phyloP scores from a whole-genome alignment of 2,888 invertebrate genomes.

The Mesorhabditis belari region DNA sequence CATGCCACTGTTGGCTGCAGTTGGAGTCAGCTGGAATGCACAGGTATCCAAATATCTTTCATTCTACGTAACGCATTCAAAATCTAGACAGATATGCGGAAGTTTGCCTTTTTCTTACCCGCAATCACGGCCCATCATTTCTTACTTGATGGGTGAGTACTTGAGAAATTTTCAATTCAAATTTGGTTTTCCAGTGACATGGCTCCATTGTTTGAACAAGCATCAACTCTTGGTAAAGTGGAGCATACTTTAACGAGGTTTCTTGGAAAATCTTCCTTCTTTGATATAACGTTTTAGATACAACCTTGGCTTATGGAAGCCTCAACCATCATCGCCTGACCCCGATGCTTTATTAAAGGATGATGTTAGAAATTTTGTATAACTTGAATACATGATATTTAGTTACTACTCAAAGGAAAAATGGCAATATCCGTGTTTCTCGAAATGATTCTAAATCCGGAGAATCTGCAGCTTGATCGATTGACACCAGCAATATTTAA shows the following conservation, averaged over 20 bases:
- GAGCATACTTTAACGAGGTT: constrained; percentile 43
- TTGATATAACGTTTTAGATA: constrained; percentile 1
- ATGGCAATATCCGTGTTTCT: constrained; percentile 45
- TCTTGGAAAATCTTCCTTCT: background rate
- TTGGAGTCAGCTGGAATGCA: constrained; percentile 43
- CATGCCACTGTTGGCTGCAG: constrained; percentile 37
- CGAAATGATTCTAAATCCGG: constrained; percentile 63
- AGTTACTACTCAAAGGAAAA: constrained; percentile 12
- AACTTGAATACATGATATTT: background rate
- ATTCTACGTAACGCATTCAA: background rate
- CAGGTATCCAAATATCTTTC: background rate
- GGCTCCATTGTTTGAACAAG: constrained; percentile 43
- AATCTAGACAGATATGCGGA: constrained; percentile 24
- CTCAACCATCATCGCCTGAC: constrained; percentile 4
- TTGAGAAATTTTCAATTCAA: background rate
- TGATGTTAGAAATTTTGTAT: background rate
- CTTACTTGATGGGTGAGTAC: constrained; percentile 33
- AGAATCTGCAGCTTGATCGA: constrained; percentile 62
- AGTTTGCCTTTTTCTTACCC: constrained; percentile 39
- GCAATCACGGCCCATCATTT: constrained; percentile 43
- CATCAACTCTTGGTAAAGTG: constrained; percentile 37
- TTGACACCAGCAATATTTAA: constrained; percentile 62
- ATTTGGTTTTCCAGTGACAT: constrained; percentile 30
- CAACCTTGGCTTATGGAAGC: constrained; percentile 22
- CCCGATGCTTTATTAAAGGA: background rate